phyloP scores from a whole-genome alignment of 2,797 vertebrate species.

The Scleropages formosus region DNA sequence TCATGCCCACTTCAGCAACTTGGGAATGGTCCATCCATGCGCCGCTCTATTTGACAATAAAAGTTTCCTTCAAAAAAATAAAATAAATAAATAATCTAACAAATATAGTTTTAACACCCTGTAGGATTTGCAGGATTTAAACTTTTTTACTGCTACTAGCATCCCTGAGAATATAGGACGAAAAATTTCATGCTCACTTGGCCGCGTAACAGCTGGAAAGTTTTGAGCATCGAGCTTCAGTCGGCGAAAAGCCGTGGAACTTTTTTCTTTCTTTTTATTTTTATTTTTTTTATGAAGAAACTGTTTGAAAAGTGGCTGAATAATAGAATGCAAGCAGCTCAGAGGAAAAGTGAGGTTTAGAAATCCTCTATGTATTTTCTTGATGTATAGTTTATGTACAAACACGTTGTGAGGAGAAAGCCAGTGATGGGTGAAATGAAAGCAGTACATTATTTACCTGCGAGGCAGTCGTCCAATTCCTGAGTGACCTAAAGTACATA shows the following conservation, averaged over 20 bases:
- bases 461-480: neutral
- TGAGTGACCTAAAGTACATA: neutral
- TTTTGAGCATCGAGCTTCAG: conserved; percentile 25
- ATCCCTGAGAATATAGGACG: conserved; percentile 25
- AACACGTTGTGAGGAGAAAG: conserved; percentile 21
- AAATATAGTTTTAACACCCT: conserved; percentile 12
- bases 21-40: neutral
- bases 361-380: conserved; percentile 16
- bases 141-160: conserved; percentile 32
- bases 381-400: conserved; percentile 18
- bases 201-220: conserved; percentile 20
- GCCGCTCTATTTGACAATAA: conserved; percentile 14
- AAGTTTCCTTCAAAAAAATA: conserved; percentile 16
- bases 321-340: conserved; percentile 6
- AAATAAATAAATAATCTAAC: no score
- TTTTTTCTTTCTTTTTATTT: no score
- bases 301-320: conserved; percentile 26
- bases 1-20: conserved; percentile 3
- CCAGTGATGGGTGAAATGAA: conserved; percentile 12
- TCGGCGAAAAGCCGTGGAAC: conserved; percentile 27
- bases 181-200: conserved; percentile 26
- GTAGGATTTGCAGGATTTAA: conserved; percentile 31
- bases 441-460: conserved; percentile 18
- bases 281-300: conserved; percentile 22
- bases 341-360: conserved; percentile 17